Conservation (phyloP, 2,797 vertebrate genomes). For the Arremon brunneinucha region DNA sequence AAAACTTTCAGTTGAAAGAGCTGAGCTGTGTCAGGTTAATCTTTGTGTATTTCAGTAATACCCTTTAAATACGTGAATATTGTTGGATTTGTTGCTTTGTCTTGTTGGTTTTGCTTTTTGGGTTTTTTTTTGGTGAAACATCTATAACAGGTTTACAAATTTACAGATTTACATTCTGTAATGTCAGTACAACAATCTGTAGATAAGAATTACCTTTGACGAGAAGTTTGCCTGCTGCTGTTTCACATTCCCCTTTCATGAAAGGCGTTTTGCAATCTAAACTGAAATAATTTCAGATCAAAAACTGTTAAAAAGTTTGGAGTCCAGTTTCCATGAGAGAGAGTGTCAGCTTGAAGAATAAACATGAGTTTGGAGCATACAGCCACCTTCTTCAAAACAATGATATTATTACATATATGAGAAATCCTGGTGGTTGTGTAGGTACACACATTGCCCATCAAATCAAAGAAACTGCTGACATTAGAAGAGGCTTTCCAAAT, state of each 20-base stretch:
- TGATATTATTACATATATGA: neutral
- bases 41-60: neutral
- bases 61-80: neutral
- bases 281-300: neutral
- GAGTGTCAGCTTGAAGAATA: neutral
- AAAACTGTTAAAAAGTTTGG: neutral
- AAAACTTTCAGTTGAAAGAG: neutral
- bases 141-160: neutral
- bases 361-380: neutral
- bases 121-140: neutral
- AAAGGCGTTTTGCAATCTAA: neutral
- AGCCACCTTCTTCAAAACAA: neutral
- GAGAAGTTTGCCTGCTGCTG: neutral
- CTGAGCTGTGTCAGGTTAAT: neutral
- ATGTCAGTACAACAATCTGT: neutral
- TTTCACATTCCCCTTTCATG: neutral
- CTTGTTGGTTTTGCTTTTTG: neutral
- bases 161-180: neutral
- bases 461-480: neutral
- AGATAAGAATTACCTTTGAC: neutral
- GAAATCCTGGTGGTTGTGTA: neutral
- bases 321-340: neutral
- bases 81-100: neutral
- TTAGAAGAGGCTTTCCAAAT: neutral
- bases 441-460: neutral